Evolutionary conservation across 2,888 invertebrate genomes (phyloP).

Genomic region (Leptothorax acervorum): DNA sequence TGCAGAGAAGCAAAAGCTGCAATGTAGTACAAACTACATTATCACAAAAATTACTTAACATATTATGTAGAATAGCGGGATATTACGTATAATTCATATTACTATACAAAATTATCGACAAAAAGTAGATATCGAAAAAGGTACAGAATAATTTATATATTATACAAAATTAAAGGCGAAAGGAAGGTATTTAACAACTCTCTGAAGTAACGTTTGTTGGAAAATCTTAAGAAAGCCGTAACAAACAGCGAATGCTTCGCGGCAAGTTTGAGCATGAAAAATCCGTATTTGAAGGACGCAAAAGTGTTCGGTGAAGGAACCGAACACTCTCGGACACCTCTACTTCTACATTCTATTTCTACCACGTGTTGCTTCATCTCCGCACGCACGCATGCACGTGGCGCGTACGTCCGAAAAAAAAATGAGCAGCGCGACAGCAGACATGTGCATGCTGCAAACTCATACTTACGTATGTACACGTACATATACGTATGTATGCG

Average conservation of each 20-base stretch:
- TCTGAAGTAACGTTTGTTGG: neutral
- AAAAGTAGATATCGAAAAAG: neutral
- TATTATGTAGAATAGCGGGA: neutral
- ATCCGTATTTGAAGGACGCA: neutral
- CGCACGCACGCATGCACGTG: conserved; percentile 40
- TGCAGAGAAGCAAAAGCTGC: neutral
- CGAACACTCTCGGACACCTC: neutral
- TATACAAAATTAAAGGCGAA: neutral
- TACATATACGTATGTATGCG: conserved; percentile 40
- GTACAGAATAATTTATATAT: neutral
- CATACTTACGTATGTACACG: conserved; percentile 36
- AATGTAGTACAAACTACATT: neutral
- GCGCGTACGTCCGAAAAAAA: conserved; percentile 38
- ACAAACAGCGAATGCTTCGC: neutral
- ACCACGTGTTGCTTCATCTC: conserved; percentile 32
- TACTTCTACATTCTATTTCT: conserved; percentile 10
- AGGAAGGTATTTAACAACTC: neutral
- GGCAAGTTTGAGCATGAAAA: neutral
- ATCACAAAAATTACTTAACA: neutral
- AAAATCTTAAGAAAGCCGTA: neutral
- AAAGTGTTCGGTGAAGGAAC: neutral
- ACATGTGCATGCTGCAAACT: conserved; percentile 35
- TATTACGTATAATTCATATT: neutral
- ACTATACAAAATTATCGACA: neutral
- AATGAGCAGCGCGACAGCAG: conserved; percentile 46